Percentiles rank a stretch among this genome's conserved stretches.
These are phyloP conservation scores for Andrena fulva DNA, from an alignment of 2,888 invertebrate species.

Conservation along the genomic window DNA sequence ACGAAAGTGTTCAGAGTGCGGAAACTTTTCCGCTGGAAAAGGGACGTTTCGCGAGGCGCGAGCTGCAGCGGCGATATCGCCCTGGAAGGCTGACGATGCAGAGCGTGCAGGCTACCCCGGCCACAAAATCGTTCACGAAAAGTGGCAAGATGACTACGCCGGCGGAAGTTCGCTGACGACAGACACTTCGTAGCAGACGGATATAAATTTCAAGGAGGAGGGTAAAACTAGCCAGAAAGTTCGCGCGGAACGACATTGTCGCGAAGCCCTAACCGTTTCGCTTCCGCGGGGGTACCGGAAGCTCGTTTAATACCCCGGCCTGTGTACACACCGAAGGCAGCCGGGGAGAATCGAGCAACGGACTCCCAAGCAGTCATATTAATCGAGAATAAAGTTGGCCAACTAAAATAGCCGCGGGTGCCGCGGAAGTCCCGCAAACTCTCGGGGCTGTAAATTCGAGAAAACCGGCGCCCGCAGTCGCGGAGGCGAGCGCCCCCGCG, in stretches of 20 bases:
- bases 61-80: too few species aligned
- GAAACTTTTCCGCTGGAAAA: too few species aligned
- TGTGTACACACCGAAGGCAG: constrained; percentile 12
- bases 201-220: constrained; percentile 31
- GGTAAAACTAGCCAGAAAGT: constrained; percentile 38
- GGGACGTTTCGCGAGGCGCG: too few species aligned
- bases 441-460: constrained; percentile 1
- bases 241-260: constrained; percentile 24
- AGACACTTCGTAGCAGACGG: constrained; percentile 20
- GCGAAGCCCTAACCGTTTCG: constrained; percentile 43
- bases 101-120: too few species aligned
- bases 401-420: constrained; percentile 10
- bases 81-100: too few species aligned
- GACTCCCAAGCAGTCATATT: constrained; percentile 31
- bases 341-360: constrained; percentile 22
- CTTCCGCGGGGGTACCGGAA: constrained; percentile 25
- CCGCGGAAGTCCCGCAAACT: background rate
- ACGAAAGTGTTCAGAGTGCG: too few species aligned
- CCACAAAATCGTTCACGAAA: constrained; percentile 11
- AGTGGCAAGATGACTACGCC: constrained; percentile 8
- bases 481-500: constrained; percentile 1
- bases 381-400: constrained; percentile 38
- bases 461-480: background rate
- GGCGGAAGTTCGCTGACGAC: constrained; percentile 18
- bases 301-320: constrained; percentile 20